Evolutionary conservation across 2,113 vertebrate species (phyloP).

Genomic region (Petroica traversi): DNA sequence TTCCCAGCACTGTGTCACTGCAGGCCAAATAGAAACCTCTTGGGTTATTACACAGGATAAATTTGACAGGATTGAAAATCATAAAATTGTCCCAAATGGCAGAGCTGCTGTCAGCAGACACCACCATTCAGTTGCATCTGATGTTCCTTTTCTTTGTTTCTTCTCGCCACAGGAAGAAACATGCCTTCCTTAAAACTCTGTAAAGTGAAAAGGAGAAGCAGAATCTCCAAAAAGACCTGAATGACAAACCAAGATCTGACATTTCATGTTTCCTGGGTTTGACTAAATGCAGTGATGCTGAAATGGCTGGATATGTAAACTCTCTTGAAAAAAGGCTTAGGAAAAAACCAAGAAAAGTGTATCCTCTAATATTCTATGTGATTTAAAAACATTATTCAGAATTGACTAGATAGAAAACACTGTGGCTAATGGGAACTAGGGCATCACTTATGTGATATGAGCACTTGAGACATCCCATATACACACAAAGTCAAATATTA

Average conservation of each 20-base stretch:
- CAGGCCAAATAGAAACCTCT: neutral
- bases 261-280: neutral
- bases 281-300: neutral
- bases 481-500: neutral
- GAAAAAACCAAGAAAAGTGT: neutral
- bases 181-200: neutral
- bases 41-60: neutral
- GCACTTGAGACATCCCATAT: neutral
- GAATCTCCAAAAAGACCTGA: neutral
- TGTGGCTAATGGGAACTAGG: neutral
- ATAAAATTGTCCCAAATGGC: neutral
- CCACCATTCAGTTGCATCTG: neutral
- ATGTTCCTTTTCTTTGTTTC: neutral
- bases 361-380: neutral
- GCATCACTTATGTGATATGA: neutral
- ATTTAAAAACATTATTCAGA: neutral
- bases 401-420: neutral
- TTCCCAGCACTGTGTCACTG: neutral
- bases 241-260: neutral
- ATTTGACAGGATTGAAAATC: neutral
- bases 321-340: neutral
- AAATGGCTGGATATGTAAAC: neutral
- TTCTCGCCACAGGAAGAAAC: neutral
- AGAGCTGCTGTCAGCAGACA: neutral
- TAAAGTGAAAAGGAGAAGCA: neutral